These are phyloP conservation scores for Ametastegia equiseti DNA, from an alignment of 2,888 invertebrate species.

Conservation along the genomic window DNA sequence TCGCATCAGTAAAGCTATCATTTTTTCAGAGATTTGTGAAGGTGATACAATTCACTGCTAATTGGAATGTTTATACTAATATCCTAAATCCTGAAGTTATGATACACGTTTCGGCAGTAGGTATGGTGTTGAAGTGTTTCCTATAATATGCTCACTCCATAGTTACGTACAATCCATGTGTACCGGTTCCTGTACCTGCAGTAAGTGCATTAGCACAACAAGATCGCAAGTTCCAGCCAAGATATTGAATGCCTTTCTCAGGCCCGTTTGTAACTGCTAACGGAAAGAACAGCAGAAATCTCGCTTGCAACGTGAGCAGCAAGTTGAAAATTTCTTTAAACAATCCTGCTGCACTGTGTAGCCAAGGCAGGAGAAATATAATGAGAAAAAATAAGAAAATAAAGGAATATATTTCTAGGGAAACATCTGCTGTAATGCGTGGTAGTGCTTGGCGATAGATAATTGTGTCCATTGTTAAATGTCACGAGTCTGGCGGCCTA, in stretches of 20 bases:
- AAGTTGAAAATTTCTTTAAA: slow-evolving; percentile 2
- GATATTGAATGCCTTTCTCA: background rate
- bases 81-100: background rate
- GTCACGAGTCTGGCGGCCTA: background rate
- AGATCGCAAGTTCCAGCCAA: background rate
- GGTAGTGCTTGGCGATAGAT: background rate
- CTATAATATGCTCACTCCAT: background rate
- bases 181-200: background rate
- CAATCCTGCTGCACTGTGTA: background rate
- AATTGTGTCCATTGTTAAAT: background rate
- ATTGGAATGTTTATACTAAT: background rate
- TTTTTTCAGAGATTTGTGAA: background rate
- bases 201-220: background rate
- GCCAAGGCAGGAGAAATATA: background rate
- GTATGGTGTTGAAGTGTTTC: background rate
- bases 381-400: background rate
- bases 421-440: background rate
- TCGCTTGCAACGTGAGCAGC: slow-evolving; percentile 1
- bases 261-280: background rate
- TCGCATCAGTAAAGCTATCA: background rate
- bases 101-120: background rate
- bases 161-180: background rate
- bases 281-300: slow-evolving; percentile 21
- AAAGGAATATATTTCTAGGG: background rate
- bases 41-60: background rate